Evolutionary conservation across 1,140 invertebrate genomes (phyloP), one percentile per base, ranked within the genome.

Genomic region (Campoletis sonorensis): DNA sequence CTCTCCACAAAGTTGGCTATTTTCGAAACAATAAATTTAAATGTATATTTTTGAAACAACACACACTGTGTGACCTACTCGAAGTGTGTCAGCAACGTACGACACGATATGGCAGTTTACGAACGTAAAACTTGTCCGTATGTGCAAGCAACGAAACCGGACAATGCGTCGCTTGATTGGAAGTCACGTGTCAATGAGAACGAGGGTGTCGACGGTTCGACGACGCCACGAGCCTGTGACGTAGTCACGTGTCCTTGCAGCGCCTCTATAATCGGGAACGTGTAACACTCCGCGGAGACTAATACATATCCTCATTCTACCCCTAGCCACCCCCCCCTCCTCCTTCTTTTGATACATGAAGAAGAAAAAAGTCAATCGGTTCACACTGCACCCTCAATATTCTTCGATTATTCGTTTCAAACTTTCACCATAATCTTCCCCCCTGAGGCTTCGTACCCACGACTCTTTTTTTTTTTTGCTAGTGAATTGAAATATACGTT

Each of bases 91-190:
- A 45, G 2, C 40, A 1, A 45, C 40, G 40, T 45, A 45, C 54
- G 21, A 58, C 4, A 58, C 18, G 18, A 58, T 58, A 58, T 21
- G 21, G 54, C 54, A 13, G 54, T 58, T 58, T 58, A 58, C 16
- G 54, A 58, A 21, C 54, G 54, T n/a, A 58, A 58, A 18, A 58
- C 54, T n/a, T 18, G 54, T 58, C 21, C 54, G 21, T 58, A n/a
- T 58, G 54, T n/a, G 54, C 21, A 10, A 18, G 21, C 16, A 58
- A 21, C 54, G 54, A 58, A 23, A 58, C 18, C 54, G 54, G 54
- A 84, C 83, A 84, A 84, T 84, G 79, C 81, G 67, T 77, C 64
- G 81, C 73, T 82, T 84, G 83, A 84, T 84, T 84, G 81, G 79
- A 81, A 81, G 83, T 84, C 83, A 82, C 83, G 83, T 84, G 83